Evolutionary conservation across 1,140 invertebrate genomes (phyloP), one percentile per base, ranked within the genome.

Genomic region (Condylostylus longicornis): DNA sequence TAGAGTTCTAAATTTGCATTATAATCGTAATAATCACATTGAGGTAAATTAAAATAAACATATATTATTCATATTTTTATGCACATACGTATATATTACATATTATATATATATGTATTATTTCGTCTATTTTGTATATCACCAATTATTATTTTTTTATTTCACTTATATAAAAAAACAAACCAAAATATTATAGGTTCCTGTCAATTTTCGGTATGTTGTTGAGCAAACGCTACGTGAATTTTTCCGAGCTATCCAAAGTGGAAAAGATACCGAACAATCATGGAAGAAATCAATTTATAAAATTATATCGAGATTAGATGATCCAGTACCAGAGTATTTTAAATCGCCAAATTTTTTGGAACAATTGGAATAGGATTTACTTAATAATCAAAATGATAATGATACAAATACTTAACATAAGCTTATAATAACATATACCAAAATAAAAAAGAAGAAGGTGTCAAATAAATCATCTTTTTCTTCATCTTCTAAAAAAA

Each of bases 241-340:
- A 67, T 99, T 99, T 73, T 98, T 91, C 79, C 87, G 89, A 62
- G 86, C 96, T 40, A 88, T 99, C 51, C 80, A 90, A 61, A 75
- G 80, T 51, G 88, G 87, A 42, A 94, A 95, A 65, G 95, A 99
- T 68, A 65, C 77, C 18, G 96, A 99, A 65, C 94, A 96, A 58
- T 97, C 91, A 43, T 99, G 96, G 96, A 99, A 99, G 71, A 99
- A 99, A 65, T 82, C 89, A 47, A 99, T 99, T 65, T 99, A 99
- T 75, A 99, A 99, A 69, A 82, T 99, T 48, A 99, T 99, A 60
- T 94, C 93, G 45, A 78, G 95, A 59, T 72, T 98, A 66, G 96
- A 99, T 67, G 94, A 98, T 64, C 79, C 82, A 27, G 88, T 99
- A 44, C 96, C 96, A 40, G 95, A 99, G 61, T 98, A 95, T 71